Evolutionary conservation across 2,113 vertebrate species (phyloP), one percentile per base, ranked within the genome.

Genomic region (Coptodon rendalli): DNA sequence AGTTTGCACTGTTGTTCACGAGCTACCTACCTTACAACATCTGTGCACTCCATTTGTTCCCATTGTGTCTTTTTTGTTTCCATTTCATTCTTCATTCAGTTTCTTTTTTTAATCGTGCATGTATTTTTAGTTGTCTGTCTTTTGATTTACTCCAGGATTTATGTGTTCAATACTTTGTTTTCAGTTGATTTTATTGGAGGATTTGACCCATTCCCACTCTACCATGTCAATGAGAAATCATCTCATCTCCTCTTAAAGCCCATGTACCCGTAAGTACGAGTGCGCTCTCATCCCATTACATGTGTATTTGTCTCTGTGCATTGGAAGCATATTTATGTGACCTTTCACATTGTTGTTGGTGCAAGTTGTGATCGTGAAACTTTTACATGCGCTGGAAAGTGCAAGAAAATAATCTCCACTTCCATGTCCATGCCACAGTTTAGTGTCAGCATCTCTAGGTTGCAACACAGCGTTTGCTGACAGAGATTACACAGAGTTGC

Each of bases 181-280:
- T 97, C 98, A 98, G 98, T 98, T 97, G 97, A 98, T 98, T 98
- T 99, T 97, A 97, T 98, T 98, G 97, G 97, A 97, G 98, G 98
- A 97, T 98, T 97, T 98, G 98, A 98, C 93, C 97, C 98, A 96
- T 98, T 97, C 95, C 97, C 97, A 96, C 97, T 98, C 96, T 98
- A 97, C 98, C 98, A 97, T 97, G 96, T 98, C 97, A 97, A 97
- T 97, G 97, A 98, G 97, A 98, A 99, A 96, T 96, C 97, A 96
- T 97, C 97, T 94, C 96, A 97, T 95, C 96, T 98, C 95, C 97
- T 97, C 92, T 97, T 97, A 97, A 97, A 97, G 97, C 97, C 97
- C 95, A 97, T 96, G 87, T 96, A 97, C 92, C 96, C 97, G 97
- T 98, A 98, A 98, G 98, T 97, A 97, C 95, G 82, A 82, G 76